phyloP scores from a whole-genome alignment of 2,113 vertebrate species.

The Saguinus imperator region DNA sequence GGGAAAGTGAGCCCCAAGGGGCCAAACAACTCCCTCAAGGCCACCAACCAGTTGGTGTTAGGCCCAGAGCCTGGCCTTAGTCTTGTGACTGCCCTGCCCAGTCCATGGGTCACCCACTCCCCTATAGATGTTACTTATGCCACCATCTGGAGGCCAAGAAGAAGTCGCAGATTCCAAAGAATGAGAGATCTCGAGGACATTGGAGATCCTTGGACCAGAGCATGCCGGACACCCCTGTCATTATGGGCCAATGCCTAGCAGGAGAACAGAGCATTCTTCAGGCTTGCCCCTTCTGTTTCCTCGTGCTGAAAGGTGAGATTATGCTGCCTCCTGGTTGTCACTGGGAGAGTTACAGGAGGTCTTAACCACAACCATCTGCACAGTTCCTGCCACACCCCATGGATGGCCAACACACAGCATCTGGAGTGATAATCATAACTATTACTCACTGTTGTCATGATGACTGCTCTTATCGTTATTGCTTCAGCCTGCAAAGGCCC shows the following conservation, averaged over 20 bases:
- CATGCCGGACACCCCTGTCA: rapidly evolving
- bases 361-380: rapidly evolving
- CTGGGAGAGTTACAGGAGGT: rapidly evolving
- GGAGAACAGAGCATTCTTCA: neutral
- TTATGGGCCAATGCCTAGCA: rapidly evolving
- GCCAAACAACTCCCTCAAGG: neutral
- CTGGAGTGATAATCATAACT: rapidly evolving
- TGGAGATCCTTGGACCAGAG: rapidly evolving
- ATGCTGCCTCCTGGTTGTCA: rapidly evolving
- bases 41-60: rapidly evolving
- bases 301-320: rapidly evolving
- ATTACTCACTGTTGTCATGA: rapidly evolving
- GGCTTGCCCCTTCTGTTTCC: rapidly evolving
- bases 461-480: rapidly evolving
- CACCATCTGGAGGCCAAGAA: neutral
- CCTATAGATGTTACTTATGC: neutral
- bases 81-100: rapidly evolving
- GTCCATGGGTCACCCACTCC: neutral
- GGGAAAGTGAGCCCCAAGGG: neutral
- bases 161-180: rapidly evolving
- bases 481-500: neutral
- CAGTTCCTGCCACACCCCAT: neutral
- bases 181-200: neutral
- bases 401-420: rapidly evolving
- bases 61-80: neutral